These are phyloP conservation scores for Lepisosteus osseus DNA, from an alignment of 2,113 vertebrate species.

Conservation along the genomic window DNA sequence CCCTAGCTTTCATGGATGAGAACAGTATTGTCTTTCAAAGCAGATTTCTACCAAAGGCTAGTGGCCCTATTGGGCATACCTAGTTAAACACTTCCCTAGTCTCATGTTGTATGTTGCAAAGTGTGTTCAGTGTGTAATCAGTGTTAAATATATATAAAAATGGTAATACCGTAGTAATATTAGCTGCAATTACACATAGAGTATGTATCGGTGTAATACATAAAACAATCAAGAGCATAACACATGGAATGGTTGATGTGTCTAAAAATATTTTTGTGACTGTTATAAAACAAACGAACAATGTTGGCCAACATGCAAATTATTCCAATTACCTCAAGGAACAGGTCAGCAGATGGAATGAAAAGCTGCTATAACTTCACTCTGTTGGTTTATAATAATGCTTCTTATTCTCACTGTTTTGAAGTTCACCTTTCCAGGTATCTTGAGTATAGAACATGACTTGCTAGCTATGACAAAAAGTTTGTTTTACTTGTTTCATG, in stretches of 20 bases:
- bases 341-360: constrained; percentile 4
- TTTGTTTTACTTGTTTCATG: no score
- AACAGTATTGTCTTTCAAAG: no score
- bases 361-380: constrained; percentile 11
- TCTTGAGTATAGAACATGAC: neutral
- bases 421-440: no score
- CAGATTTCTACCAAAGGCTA: no score
- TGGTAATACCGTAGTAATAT: no score
- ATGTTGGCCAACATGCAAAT: constrained; percentile 26
- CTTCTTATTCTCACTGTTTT: no score
- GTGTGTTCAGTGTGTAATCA: constrained; percentile 12
- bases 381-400: neutral
- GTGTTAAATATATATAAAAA: constrained; percentile 7
- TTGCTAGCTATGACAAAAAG: neutral
- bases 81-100: constrained; percentile 5
- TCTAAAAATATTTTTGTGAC: constrained; percentile 17
- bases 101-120: constrained; percentile 12
- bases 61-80: neutral
- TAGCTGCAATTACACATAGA: no score
- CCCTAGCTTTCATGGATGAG: no score
- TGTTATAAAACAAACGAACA: constrained; percentile 8
- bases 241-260: constrained; percentile 24
- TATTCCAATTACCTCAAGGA: constrained; percentile 33
- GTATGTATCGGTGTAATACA: no score
- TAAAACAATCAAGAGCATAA: no score